Evolutionary conservation across 1,140 invertebrate genomes (phyloP), one percentile per base, ranked within the genome.

Genomic region (Galendromus occidentalis): DNA sequence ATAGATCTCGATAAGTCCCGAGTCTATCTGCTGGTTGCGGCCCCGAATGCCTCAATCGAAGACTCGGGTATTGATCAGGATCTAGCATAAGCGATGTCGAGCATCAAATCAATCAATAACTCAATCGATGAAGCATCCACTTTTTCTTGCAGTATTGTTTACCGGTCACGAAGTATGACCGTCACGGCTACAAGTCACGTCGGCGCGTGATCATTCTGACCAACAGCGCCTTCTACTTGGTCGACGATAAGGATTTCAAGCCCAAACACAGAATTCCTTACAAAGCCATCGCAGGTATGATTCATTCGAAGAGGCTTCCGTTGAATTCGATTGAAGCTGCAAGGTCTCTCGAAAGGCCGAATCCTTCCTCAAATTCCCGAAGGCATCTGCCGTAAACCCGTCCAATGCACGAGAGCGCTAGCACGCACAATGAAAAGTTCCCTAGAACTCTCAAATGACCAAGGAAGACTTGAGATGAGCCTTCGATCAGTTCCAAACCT

Each of bases 111-210:
- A n/a, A n/a, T n/a, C n/a, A n/a, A n/a, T n/a, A n/a, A n/a, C n/a
- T n/a, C n/a, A n/a, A n/a, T n/a, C n/a, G n/a, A n/a, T n/a, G 41
- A 39, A 39, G 9, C 33, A 9, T 4, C 33, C 9, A 20, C 20
- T 59, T 14, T 22, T 7, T 45, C 41, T 22, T 22, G 1, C 78
- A 89, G 83, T 91, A 90, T 72, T 81, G 81, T 17, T 82, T 83
- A 47, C 78, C 82, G 64, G 86, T 86, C 20, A 83, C 83, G 33
- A 91, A 91, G 73, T 91, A 85, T 76, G 88, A 91, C 78, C 79
- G 88, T n/a, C 86, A 87, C 72, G 87, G 87, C 2, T 91, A 91
- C 77, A 90, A 89, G 73, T 82, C 84, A 0, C 80, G 88, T 7
- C 82, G 86, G 68, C 80, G 88, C 66, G 79, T 85, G 1, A 74